Conservation (phyloP, 2,888 invertebrate genomes). For the Podotricha telesiphe region DNA sequence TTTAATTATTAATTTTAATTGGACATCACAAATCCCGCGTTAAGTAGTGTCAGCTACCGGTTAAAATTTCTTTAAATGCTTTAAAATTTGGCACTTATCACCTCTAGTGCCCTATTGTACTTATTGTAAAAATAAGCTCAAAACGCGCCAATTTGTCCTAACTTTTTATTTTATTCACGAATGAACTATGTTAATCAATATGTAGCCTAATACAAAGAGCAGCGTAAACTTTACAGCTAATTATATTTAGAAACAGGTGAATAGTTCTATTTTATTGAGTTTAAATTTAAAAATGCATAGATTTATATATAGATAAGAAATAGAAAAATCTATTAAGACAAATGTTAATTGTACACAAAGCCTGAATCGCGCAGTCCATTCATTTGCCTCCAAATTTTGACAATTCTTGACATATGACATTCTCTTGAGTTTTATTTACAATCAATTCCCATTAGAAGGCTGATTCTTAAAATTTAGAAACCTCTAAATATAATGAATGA, state of each 20-base stretch:
- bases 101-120: conserved; percentile 18
- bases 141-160: conserved; percentile 16
- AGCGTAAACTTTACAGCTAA: not conserved
- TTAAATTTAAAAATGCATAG: conserved; percentile 13
- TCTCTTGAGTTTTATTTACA: conserved; percentile 11
- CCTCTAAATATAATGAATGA: conserved; percentile 1
- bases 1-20: conserved; percentile 9
- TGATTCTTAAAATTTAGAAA: conserved; percentile 8
- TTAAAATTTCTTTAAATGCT: conserved; percentile 30
- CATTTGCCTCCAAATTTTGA: conserved; percentile 29
- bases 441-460: conserved; percentile 15
- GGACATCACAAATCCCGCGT: conserved; percentile 10
- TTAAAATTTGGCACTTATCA: conserved; percentile 39
- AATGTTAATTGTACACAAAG: not conserved
- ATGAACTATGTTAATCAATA: conserved; percentile 23
- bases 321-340: conserved; percentile 6
- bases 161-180: conserved; percentile 11
- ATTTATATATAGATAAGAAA: conserved; percentile 13
- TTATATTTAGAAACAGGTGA: conserved; percentile 5
- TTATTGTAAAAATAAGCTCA: conserved; percentile 41
- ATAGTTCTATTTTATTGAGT: conserved; percentile 1
- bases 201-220: conserved; percentile 7
- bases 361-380: conserved; percentile 23
- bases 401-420: conserved; percentile 26
- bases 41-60: conserved; percentile 36